A percentile compares a stretch with the other conserved stretches of the same genome.
These are phyloP conservation scores for Hemichromis elongatus DNA, from an alignment of 2,113 vertebrate species.

Conservation along the genomic window DNA sequence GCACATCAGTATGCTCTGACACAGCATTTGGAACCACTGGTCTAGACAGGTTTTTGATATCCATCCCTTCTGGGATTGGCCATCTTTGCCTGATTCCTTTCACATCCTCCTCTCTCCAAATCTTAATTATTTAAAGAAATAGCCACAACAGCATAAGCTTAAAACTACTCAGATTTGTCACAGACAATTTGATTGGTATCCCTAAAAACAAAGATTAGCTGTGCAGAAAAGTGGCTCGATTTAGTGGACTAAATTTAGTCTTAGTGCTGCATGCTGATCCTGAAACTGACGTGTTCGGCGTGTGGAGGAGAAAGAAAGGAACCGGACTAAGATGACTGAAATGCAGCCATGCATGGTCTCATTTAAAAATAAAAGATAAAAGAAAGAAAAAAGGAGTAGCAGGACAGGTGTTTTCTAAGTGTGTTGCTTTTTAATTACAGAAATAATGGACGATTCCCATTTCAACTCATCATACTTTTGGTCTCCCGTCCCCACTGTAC, in stretches of 20 bases:
- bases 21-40: background rate
- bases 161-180: background rate
- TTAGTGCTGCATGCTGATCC: background rate
- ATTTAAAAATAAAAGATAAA: slow-evolving; percentile 16
- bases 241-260: fast-evolving
- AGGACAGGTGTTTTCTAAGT: slow-evolving; percentile 71
- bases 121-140: background rate
- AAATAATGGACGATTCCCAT: slow-evolving; percentile 99
- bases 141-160: background rate
- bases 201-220: background rate
- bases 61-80: background rate
- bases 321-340: slow-evolving; percentile 23
- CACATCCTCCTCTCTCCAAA: slow-evolving; percentile 18
- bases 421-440: slow-evolving; percentile 82
- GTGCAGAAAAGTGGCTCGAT: background rate
- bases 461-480: slow-evolving; percentile 99
- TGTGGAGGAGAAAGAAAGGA: slow-evolving; percentile 43
- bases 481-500: slow-evolving; percentile 96
- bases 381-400: background rate
- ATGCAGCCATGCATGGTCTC: slow-evolving; percentile 32
- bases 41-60: background rate
- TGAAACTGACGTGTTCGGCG: background rate
- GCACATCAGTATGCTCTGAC: background rate
- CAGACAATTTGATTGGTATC: background rate
- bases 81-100: slow-evolving; percentile 49